Conservation (phyloP, 2,888 invertebrate species). For the Phymatocera aterrima region DNA sequence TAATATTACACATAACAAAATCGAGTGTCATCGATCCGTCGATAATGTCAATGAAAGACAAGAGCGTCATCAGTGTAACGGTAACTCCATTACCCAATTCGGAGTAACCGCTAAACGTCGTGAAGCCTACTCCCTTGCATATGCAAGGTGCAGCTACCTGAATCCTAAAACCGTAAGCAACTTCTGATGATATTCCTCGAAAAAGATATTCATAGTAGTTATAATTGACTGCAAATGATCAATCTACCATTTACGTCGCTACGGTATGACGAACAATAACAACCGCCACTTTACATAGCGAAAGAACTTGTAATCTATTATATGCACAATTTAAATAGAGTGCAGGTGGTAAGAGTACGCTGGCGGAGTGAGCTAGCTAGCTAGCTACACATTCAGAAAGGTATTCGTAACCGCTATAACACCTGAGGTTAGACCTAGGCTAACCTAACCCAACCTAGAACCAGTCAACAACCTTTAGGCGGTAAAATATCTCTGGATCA, state of each 20-base stretch:
- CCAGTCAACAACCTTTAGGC: conserved; percentile 43
- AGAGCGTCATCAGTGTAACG: not conserved
- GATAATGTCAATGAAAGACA: not conserved
- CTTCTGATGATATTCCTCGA: not conserved
- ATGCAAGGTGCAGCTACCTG: no score
- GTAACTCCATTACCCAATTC: not conserved
- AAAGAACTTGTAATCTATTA: not conserved
- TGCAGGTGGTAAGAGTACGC: not conserved
- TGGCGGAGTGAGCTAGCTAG: not conserved
- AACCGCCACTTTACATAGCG: not conserved
- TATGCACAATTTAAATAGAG: conserved; percentile 14
- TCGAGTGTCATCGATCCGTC: not conserved
- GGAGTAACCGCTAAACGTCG: not conserved
- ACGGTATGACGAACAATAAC: not conserved
- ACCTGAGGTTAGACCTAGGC: conserved; percentile 34
- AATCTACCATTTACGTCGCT: conserved; percentile 1
- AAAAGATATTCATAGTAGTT: not conserved
- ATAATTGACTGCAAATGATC: not conserved
- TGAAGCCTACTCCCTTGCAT: not conserved
- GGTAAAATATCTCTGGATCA: conserved; percentile 7
- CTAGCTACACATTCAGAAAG: not conserved
- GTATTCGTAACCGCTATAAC: conserved; percentile 36
- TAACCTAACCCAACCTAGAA: conserved; percentile 21
- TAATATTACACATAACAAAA: no score
- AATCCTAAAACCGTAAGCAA: not conserved